Percentiles rank a stretch among this genome's conserved stretches.
phyloP scores from a whole-genome alignment of 2,113 vertebrate species.

The Atrichornis clamosus region DNA sequence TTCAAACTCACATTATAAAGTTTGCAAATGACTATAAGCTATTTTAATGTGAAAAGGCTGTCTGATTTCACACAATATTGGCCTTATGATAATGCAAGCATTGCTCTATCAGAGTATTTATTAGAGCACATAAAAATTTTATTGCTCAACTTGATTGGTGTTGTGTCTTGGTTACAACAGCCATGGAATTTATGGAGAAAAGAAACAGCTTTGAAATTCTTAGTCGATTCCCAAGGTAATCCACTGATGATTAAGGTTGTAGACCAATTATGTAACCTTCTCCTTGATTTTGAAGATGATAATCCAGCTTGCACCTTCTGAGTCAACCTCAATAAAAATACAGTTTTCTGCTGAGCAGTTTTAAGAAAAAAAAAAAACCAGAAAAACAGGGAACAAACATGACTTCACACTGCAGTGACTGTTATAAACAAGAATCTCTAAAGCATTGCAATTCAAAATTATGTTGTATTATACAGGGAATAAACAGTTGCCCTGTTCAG shows the following conservation, averaged over 20 bases:
- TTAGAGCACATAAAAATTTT: conserved; percentile 47
- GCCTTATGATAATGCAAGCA: conserved; percentile 40
- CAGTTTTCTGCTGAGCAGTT: conserved; percentile 14
- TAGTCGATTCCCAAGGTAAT: not conserved
- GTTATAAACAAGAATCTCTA: conserved; percentile 67
- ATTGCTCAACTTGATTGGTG: conserved; percentile 56
- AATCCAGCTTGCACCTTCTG: conserved; percentile 4
- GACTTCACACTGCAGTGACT: conserved; percentile 63
- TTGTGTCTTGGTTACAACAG: conserved; percentile 61
- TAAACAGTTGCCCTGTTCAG: conserved; percentile 57
- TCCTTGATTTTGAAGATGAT: conserved; percentile 5
- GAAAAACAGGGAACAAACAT: not conserved
- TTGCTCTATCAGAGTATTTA: conserved; percentile 25
- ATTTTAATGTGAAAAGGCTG: conserved; percentile 37
- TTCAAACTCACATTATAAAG: conserved; percentile 57
- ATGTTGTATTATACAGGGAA: conserved; percentile 54
- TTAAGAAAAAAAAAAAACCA: not conserved
- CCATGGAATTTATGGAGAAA: conserved; percentile 28
- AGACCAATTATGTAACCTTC: not conserved
- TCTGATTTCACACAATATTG: conserved; percentile 34
- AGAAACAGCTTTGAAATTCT: conserved; percentile 36
- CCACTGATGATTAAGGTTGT: not conserved
- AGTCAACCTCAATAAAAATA: conserved; percentile 19
- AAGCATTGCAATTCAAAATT: conserved; percentile 59
- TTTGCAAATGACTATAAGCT: conserved; percentile 30